A percentile compares a stretch with the other conserved stretches of the same genome.
phyloP scores from a whole-genome alignment of 64 coral and sea anemone species.

The Actinia tenebrosa region DNA sequence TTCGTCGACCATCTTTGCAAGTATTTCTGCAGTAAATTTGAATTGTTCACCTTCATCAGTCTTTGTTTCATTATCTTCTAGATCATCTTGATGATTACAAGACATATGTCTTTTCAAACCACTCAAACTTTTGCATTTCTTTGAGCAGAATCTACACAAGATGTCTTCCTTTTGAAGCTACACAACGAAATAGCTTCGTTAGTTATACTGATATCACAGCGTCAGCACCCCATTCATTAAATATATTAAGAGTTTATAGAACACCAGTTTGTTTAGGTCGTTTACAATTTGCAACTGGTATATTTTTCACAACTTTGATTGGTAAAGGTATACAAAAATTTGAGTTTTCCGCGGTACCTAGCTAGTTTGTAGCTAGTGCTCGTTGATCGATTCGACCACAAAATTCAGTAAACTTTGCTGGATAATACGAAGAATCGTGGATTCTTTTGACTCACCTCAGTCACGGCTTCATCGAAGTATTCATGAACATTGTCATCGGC shows the following conservation, averaged over 20 bases:
- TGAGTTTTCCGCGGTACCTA: background rate
- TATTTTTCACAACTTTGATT: background rate
- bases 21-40: background rate
- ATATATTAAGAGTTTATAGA: background rate
- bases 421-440: no score
- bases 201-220: background rate
- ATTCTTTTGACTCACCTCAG: no score
- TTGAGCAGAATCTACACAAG: slow-evolving; percentile 35
- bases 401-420: background rate
- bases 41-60: slow-evolving; percentile 13
- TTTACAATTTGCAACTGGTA: slow-evolving; percentile 25
- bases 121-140: slow-evolving; percentile 50
- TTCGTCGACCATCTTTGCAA: background rate
- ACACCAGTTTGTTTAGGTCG: slow-evolving; percentile 20
- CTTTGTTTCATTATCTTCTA: slow-evolving; percentile 5
- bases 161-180: slow-evolving; percentile 38
- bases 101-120: slow-evolving; percentile 41
- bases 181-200: slow-evolving; percentile 8
- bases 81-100: slow-evolving; percentile 19
- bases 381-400: slow-evolving; percentile 6
- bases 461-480: no score
- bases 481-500: no score
- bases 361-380: background rate
- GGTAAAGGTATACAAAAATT: background rate
- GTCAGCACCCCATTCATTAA: background rate